Percentiles rank a stretch among this genome's conserved stretches.
Evolutionary conservation across 2,113 vertebrate genomes (phyloP).

Genomic region (Forbesichthys agassizii): DNA sequence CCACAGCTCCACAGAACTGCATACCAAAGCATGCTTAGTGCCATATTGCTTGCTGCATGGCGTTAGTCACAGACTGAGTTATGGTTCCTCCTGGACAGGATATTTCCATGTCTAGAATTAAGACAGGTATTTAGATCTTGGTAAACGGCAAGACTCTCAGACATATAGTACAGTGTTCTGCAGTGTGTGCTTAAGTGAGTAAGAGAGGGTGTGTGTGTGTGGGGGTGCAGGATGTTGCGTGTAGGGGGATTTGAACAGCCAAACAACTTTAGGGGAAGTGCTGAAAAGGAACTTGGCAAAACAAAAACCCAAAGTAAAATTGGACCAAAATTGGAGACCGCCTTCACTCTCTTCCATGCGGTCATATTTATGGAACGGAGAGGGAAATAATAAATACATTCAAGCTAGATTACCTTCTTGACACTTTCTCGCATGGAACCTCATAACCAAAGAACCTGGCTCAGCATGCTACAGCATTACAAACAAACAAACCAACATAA

Average conservation of each 20-base stretch:
- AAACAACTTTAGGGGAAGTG: conserved; percentile 37
- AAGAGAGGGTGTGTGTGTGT: conserved; percentile 12
- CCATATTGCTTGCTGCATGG: too few species aligned
- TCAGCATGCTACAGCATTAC: conserved; percentile 14
- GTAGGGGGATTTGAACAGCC: conserved; percentile 35
- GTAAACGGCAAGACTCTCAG: too few species aligned
- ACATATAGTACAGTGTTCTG: too few species aligned
- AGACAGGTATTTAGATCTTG: conserved; percentile 32
- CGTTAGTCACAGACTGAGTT: too few species aligned
- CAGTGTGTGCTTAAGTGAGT: conserved; percentile 16
- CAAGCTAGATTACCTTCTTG: conserved; percentile 5
- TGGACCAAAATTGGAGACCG: conserved; percentile 27
- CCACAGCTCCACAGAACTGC: too few species aligned
- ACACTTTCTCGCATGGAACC: conserved; percentile 24
- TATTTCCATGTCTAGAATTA: conserved; percentile 56
- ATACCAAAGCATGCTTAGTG: too few species aligned
- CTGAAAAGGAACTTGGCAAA: conserved; percentile 29
- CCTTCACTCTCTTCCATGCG: conserved; percentile 18
- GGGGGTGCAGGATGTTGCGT: neutral
- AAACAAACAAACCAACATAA: conserved; percentile 40
- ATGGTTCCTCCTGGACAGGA: conserved; percentile 1
- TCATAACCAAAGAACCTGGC: conserved; percentile 41
- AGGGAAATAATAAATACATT: conserved; percentile 1
- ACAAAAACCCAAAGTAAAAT: conserved; percentile 35
- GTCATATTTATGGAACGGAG: conserved; percentile 25